phyloP scores from a whole-genome alignment of 2,113 vertebrate species.

The Rhynchomys soricoides region DNA sequence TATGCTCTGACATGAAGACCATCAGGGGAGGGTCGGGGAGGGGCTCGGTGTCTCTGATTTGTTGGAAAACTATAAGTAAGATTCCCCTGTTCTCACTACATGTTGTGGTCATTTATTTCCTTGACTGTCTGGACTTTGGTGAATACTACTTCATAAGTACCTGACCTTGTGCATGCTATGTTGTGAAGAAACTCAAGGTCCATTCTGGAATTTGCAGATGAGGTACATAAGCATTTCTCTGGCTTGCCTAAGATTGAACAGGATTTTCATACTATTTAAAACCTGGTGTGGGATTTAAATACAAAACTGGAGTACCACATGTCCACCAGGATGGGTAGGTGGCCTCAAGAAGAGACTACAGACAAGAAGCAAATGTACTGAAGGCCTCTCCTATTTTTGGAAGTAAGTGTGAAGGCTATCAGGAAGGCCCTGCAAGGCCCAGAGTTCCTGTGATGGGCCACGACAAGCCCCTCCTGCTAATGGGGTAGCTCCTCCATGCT shows the following conservation, averaged over 20 bases:
- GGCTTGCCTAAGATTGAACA: background rate
- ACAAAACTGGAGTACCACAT: background rate
- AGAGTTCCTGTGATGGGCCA: background rate
- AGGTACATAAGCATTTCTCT: background rate
- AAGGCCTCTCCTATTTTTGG: background rate
- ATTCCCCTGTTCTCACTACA: rapidly evolving
- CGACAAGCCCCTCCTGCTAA: background rate
- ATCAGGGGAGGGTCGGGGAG: rapidly evolving
- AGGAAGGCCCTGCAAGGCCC: background rate
- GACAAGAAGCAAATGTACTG: too few species aligned
- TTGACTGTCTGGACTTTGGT: background rate
- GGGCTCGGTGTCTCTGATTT: background rate
- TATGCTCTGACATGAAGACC: background rate
- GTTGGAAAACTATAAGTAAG: background rate
- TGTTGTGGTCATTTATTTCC: background rate
- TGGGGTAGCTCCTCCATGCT: too few species aligned
- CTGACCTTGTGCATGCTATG: rapidly evolving
- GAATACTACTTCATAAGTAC: background rate
- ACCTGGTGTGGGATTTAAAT: background rate
- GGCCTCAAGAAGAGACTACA: background rate
- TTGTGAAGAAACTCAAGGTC: background rate
- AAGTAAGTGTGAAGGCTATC: background rate
- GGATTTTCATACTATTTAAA: background rate
- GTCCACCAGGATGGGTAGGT: background rate
- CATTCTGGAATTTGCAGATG: rapidly evolving